Evolutionary conservation across 2,113 vertebrate species (phyloP), one percentile per base, ranked within the genome.

Genomic region (Paramisgurnus dabryanus): DNA sequence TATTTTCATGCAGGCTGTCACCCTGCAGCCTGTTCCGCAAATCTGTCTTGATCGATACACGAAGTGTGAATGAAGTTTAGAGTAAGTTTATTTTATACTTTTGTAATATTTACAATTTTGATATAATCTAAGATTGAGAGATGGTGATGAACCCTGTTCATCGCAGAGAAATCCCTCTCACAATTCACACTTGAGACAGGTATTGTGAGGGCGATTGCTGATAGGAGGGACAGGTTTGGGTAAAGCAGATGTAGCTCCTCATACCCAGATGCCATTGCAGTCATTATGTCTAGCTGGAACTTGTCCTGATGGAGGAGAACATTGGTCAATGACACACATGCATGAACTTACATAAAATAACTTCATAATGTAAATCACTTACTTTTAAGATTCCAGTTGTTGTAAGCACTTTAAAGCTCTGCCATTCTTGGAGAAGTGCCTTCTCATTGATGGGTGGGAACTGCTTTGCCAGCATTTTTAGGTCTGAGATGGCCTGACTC

Each of bases 181-280:
- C 70, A 80, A 61, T 80, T 74, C 11, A 80, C 79, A 67, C 79
- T 80, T 45, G 60, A 80, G 49, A 80, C 49, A 40, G 69, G 53
- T n/a, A 74, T 22, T 10, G 27, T 67, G 12, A 81, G 70, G 49
- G 60, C 69, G 55, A 75, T 58, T n/a, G 70, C n/a, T 65, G 63
- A 18, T 34, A 65, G 18, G 18, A 27, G 18, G 63, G 18, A 27
- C 17, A 65, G 18, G 15, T 18, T 27, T n/a, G 63, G 63, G 63
- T 65, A 65, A 9, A 65, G 63, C 17, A 27, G 63, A 34, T 10
- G 17, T 34, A 18, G 34, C 5, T 65, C 63, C 2, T 65, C 5
- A 65, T 65, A 34, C 63, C 45, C 45, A 47, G 45, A 47, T 47
- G 45, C 45, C 45, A 47, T 47, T 47, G 45, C 45, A 47, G 45